A percentile compares a stretch with the other conserved stretches of the same genome.
These are phyloP conservation scores for Amitus sp. DNA, from an alignment of 2,888 invertebrate species.

Conservation along the genomic window DNA sequence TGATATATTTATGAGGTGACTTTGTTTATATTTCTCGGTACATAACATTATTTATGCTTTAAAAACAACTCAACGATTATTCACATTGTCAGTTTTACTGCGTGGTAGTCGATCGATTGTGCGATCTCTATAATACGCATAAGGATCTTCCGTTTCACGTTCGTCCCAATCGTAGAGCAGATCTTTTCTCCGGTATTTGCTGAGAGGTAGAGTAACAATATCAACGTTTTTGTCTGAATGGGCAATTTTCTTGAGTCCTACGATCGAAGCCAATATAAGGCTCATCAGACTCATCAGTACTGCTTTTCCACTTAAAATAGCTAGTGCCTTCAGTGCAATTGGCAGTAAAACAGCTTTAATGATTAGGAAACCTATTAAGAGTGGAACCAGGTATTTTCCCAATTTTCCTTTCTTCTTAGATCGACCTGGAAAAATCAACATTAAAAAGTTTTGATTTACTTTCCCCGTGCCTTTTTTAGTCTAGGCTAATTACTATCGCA, in stretches of 20 bases:
- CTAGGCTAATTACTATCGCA: too few species aligned
- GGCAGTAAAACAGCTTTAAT: conserved; percentile 76
- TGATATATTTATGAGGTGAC: too few species aligned
- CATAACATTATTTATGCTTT: too few species aligned
- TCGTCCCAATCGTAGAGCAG: conserved; percentile 44
- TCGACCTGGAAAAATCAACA: conserved; percentile 51
- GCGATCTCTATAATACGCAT: conserved; percentile 56
- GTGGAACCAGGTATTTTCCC: conserved; percentile 70
- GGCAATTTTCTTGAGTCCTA: conserved; percentile 70
- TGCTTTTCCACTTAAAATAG: conserved; percentile 73
- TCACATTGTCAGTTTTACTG: too few species aligned
- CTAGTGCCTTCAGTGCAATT: conserved; percentile 74
- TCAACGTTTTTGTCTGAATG: conserved; percentile 46
- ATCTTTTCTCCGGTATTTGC: conserved; percentile 59
- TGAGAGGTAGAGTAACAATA: conserved; percentile 45
- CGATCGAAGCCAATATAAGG: conserved; percentile 71
- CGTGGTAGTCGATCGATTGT: too few species aligned
- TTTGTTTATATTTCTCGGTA: too few species aligned
- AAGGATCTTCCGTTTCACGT: conserved; percentile 52
- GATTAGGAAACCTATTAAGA: conserved; percentile 73
- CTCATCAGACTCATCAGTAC: conserved; percentile 68
- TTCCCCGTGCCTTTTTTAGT: too few species aligned
- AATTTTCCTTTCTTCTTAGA: conserved; percentile 65
- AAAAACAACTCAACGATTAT: too few species aligned
- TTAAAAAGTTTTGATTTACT: too few species aligned